Percentiles rank a stretch among this genome's conserved stretches.
Evolutionary conservation across 2,113 vertebrate genomes (phyloP).

Genomic region (Panurus biarmicus): DNA sequence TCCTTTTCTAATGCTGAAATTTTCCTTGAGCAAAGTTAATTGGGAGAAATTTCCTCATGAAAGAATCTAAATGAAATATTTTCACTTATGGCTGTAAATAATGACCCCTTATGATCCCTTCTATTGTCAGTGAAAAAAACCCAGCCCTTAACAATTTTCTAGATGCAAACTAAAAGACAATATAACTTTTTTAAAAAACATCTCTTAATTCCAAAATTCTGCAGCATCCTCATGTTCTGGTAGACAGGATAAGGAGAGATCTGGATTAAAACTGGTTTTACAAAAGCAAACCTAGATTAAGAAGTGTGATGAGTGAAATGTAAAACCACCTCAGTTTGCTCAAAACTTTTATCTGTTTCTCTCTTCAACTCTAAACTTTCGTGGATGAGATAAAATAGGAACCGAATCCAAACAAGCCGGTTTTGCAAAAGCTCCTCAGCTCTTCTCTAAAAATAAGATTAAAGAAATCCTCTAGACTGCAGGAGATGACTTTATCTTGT

Average conservation of each 20-base stretch:
- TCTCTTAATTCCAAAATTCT: not conserved
- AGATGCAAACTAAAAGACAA: not conserved
- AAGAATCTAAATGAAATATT: not conserved
- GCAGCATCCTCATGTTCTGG: not conserved
- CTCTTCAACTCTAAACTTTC: constrained; percentile 32
- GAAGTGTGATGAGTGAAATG: constrained; percentile 25
- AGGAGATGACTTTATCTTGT: constrained; percentile 60
- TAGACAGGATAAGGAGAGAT: not conserved
- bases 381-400: constrained; percentile 44
- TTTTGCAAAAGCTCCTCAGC: constrained; percentile 59
- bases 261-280: constrained; percentile 16
- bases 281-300: constrained; percentile 42
- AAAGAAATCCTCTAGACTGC: constrained; percentile 59
- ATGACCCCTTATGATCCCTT: not conserved
- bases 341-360: constrained; percentile 60
- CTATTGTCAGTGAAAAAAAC: not conserved
- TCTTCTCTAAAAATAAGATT: constrained; percentile 60
- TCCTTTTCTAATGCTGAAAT: not conserved
- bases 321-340: constrained; percentile 44
- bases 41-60: not conserved
- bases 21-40: not conserved
- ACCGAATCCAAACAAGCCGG: constrained; percentile 46
- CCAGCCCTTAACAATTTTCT: not conserved
- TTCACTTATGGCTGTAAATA: not conserved
- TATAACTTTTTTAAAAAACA: rapidly evolving